Conservation (phyloP, 2,797 vertebrate species). For the Paedocypris micromegethes region DNA sequence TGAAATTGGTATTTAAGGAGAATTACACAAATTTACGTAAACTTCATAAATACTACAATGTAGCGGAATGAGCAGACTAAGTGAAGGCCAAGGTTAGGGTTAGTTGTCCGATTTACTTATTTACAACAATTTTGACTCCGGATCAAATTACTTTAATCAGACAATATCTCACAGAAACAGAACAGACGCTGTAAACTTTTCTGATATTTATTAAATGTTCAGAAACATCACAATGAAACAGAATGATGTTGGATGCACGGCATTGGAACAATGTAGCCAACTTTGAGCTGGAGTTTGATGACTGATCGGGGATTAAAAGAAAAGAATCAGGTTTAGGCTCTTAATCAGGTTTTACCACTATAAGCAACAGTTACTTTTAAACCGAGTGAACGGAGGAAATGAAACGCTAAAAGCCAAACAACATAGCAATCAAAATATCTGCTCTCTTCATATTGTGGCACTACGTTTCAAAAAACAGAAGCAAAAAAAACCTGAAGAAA, state of each 20-base stretch:
- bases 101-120: too few relatives aligned
- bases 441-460: too few relatives aligned
- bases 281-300: conserved; percentile 55
- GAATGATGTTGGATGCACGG: conserved; percentile 93
- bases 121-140: too few relatives aligned
- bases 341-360: too few relatives aligned
- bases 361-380: conserved; percentile 54
- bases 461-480: not conserved
- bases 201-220: conserved; percentile 97
- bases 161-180: not conserved
- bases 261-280: conserved; percentile 89
- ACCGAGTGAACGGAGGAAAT: conserved; percentile 75
- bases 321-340: conserved; percentile 26
- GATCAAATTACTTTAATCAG: not conserved
- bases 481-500: too few relatives aligned
- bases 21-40: too few relatives aligned
- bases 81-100: too few relatives aligned
- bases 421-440: conserved; percentile 64
- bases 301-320: conserved; percentile 47
- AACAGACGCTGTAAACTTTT: conserved; percentile 48
- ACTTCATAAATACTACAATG: too few relatives aligned
- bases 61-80: too few relatives aligned
- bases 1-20: too few relatives aligned
- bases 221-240: conserved; percentile 99
- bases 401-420: conserved; percentile 78